Base-by-base conservation (phyloP, 2,113 vertebrate species). In the Eubucco bourcierii region DNA sequence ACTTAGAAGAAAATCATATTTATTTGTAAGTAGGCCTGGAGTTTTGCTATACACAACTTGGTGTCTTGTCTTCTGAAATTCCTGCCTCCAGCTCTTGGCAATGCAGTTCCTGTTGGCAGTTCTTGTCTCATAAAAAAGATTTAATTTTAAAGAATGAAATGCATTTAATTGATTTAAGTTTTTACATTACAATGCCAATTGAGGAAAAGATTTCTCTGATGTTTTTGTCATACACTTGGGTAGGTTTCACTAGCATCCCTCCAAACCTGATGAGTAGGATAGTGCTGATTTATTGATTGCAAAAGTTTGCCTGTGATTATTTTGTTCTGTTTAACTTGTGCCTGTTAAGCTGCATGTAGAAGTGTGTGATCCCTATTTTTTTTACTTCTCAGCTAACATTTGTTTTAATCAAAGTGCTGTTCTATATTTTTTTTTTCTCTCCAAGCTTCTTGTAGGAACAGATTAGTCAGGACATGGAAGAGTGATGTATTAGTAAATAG, bases 271-370 rank as follows among this genome's bases (percentile, higher is more conserved):
- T 83, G 25, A 10, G 4, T 37, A 52, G 10, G 27, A n/a, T 29
- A 37, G 37, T 66, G 50, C 25, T 0, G 0, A 44, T 31, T 55
- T 0, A 0, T 46, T 80, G 50, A 52, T 52, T 52, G 47, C 31
- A 81, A 46, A 88, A 76, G 20, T 44, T 70, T 70, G 20, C 12
- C 13, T 46, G 31, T 1, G 3, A 13, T 13, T 7, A n/a, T 59
- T 81, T 91, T 74, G 90, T 71, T 81, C 46, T 61, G 24, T 23
- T 85, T 64, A n/a, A 8, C 24, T 89, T 84, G 6, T 20, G 7
- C 73, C 8, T 20, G 7, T 70, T 72, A 44, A 79, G 20, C 41
- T 83, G 79, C 39, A 59, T 0, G 28, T 70, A 79, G 75, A 87
- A 81, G 47, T 33, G 15, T 8, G 28, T 3, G 7, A 53, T 77